These are phyloP conservation scores for Mechanitis messenoides DNA, from an alignment of 2,888 invertebrate species.

Conservation along the genomic window DNA sequence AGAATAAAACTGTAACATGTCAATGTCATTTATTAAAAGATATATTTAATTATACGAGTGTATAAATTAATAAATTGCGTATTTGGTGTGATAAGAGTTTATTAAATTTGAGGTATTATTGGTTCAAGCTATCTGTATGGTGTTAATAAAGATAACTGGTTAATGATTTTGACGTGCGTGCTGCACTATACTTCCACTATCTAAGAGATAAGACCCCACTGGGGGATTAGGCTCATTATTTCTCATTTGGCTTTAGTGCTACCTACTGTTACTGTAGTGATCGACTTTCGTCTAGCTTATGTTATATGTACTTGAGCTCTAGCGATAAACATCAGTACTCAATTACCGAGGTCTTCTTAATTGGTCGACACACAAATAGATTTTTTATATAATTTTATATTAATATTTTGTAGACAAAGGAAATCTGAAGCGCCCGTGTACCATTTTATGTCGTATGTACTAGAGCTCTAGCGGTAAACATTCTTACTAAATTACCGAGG, in stretches of 20 bases:
- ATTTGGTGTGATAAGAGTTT: conserved; percentile 62
- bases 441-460: conserved; percentile 23
- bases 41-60: conserved; percentile 39
- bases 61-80: conserved; percentile 48
- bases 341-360: background rate
- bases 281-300: conserved; percentile 24
- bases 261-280: conserved; percentile 24
- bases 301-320: conserved; percentile 25
- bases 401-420: background rate
- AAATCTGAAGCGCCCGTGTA: no score
- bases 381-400: background rate
- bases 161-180: conserved; percentile 54
- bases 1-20: no score
- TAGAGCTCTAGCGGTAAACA: conserved; percentile 22
- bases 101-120: conserved; percentile 64
- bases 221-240: conserved; percentile 66
- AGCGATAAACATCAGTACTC: conserved; percentile 15
- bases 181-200: conserved; percentile 60
- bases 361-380: background rate
- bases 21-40: no score
- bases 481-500: conserved; percentile 5
- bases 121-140: conserved; percentile 60
- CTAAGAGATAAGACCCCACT: conserved; percentile 59
- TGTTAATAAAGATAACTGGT: conserved; percentile 44
- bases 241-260: conserved; percentile 40